phyloP scores from a whole-genome alignment of 23 tunicate genomes.

The Oikopleura vanhoeffeni region DNA sequence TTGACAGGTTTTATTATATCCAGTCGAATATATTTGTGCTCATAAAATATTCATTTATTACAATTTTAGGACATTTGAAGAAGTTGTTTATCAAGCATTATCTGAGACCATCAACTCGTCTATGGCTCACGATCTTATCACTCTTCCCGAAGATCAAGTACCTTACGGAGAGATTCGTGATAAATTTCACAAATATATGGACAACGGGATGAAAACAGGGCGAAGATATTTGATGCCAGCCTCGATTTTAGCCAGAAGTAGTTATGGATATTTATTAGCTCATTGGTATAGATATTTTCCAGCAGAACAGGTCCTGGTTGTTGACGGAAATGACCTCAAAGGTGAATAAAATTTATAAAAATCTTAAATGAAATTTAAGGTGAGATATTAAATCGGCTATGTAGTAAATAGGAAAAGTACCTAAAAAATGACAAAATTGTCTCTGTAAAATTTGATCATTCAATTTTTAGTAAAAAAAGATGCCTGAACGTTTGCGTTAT shows the following conservation, averaged over 20 bases:
- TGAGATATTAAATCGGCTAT: no score
- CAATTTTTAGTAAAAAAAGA: no score
- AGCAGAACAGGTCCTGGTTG: neutral
- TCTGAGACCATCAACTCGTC: neutral
- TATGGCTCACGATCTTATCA: neutral
- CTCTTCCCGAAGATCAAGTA: neutral
- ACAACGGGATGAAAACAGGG: slow-evolving; percentile 7
- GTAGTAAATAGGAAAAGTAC: no score
- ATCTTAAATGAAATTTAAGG: no score
- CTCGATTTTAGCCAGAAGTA: neutral
- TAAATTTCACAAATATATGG: slow-evolving; percentile 3
- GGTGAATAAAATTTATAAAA: neutral
- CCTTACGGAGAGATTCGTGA: neutral
- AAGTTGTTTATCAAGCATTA: slow-evolving; percentile 13
- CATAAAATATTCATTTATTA: no score
- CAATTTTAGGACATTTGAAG: slow-evolving; percentile 1
- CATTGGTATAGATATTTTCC: slow-evolving; percentile 13
- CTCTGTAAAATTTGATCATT: no score
- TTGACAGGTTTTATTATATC: no score
- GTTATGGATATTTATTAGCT: neutral
- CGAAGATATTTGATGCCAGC: slow-evolving; percentile 10
- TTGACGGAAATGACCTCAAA: slow-evolving; percentile 13
- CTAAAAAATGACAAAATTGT: no score
- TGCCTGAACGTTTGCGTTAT: no score
- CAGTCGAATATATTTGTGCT: no score